These are phyloP conservation scores for Mechanitis mazaeus DNA, from an alignment of 2,888 invertebrate species.

Conservation along the genomic window DNA sequence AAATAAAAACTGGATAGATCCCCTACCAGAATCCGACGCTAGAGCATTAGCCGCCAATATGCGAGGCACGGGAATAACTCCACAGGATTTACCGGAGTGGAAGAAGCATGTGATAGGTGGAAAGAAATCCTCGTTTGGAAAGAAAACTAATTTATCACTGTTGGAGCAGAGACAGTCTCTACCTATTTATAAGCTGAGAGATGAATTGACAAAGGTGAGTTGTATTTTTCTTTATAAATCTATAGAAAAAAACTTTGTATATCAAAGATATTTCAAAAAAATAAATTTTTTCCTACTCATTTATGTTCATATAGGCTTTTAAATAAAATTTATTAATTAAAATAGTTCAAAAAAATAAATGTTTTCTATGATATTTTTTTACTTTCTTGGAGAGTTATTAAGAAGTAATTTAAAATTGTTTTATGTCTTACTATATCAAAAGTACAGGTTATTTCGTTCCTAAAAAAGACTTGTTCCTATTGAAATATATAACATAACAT, in stretches of 20 bases:
- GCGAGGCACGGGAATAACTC: constrained; percentile 88
- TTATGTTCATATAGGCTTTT: no score
- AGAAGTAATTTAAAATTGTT: no score
- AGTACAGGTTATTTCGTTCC: no score
- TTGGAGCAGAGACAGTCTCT: constrained; percentile 96
- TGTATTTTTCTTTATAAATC: not conserved
- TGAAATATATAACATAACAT: no score
- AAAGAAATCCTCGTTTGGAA: constrained; percentile 98
- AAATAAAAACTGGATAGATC: constrained; percentile 98
- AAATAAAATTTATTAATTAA: no score
- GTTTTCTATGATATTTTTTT: no score
- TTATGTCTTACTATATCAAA: no score
- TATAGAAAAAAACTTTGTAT: not conserved
- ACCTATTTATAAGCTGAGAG: constrained; percentile 96
- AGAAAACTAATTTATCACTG: constrained; percentile 95
- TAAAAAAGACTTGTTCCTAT: no score
- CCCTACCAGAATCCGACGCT: constrained; percentile 89
- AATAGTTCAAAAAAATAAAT: no score
- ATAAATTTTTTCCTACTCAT: no score
- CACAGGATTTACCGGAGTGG: constrained; percentile 98
- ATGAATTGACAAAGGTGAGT: constrained; percentile 91
- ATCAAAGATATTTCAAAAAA: not conserved
- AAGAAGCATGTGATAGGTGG: constrained; percentile 99
- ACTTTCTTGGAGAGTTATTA: no score
- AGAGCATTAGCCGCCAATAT: constrained; percentile 85